These are phyloP conservation scores for Crypturellus tataupa DNA, from an alignment of 2,797 vertebrate species.

Conservation along the genomic window DNA sequence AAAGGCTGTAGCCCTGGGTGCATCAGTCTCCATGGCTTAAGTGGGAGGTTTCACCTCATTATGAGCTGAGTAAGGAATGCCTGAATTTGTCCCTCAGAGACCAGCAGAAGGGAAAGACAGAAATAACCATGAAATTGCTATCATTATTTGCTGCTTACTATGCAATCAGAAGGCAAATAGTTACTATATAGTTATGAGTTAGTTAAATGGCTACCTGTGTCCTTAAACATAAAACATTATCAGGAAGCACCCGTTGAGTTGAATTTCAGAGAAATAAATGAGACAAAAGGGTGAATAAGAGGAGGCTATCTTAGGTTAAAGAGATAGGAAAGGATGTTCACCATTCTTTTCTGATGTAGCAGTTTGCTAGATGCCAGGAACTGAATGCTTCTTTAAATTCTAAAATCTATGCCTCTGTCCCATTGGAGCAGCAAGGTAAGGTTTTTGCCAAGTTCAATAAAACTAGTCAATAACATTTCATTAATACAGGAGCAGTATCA, in stretches of 20 bases:
- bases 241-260: not conserved
- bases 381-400: constrained; percentile 11
- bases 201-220: constrained; percentile 37
- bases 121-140: constrained; percentile 15
- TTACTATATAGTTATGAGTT: constrained; percentile 2
- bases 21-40: not conserved
- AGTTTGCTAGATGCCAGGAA: not conserved
- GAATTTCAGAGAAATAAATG: constrained; percentile 1
- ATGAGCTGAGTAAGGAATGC: not conserved
- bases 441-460: constrained; percentile 37
- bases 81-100: not conserved
- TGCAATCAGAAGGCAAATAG: not conserved
- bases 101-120: not conserved
- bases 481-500: constrained; percentile 43
- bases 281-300: not conserved
- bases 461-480: constrained; percentile 55
- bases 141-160: not conserved
- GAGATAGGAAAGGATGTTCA: not conserved
- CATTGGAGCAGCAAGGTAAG: not conserved
- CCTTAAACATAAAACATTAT: constrained; percentile 16
- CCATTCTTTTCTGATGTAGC: not conserved
- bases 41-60: not conserved
- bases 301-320: not conserved
- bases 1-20: not conserved
- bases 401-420: not conserved